phyloP scores from a whole-genome alignment of 2,113 vertebrate genomes.

The Natator depressus region DNA sequence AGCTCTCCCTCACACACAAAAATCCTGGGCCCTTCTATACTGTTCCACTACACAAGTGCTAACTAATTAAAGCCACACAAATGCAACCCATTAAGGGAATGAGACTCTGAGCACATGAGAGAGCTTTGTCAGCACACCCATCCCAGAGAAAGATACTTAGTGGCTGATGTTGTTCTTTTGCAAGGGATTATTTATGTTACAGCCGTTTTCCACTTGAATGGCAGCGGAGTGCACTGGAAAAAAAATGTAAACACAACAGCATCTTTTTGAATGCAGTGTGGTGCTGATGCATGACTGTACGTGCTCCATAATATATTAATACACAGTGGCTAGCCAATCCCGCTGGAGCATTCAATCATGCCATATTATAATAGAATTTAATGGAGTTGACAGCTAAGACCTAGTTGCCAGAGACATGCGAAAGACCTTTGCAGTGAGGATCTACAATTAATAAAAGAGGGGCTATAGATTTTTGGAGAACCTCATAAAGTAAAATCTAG shows the following conservation, averaged over 20 bases:
- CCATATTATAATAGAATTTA: constrained; percentile 64
- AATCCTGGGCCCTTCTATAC: constrained; percentile 35
- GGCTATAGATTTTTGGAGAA: constrained; percentile 61
- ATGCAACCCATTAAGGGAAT: constrained; percentile 47
- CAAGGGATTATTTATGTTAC: constrained; percentile 37
- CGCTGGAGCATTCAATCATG: constrained; percentile 54
- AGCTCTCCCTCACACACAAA: constrained; percentile 22
- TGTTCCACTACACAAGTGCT: constrained; percentile 60
- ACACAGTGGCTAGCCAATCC: constrained; percentile 41
- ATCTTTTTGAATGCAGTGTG: constrained; percentile 53
- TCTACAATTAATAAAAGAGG: constrained; percentile 59
- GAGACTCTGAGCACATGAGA: constrained; percentile 43
- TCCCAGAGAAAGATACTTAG: constrained; percentile 17
- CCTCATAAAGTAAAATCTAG: constrained; percentile 63
- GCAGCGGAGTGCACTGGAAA: not conserved
- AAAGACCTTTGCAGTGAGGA: constrained; percentile 59
- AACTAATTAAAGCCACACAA: constrained; percentile 64
- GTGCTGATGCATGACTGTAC: constrained; percentile 19
- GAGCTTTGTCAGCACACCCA: not conserved
- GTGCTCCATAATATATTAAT: constrained; percentile 58
- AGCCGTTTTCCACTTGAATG: constrained; percentile 20
- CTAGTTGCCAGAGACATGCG: constrained; percentile 57
- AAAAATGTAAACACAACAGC: constrained; percentile 62
- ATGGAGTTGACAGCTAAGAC: constrained; percentile 62
- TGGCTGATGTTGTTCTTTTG: constrained; percentile 38